Percentiles rank a stretch among this genome's conserved stretches.
These are phyloP conservation scores for Athetis lepigone DNA, from an alignment of 2,888 invertebrate species.

Conservation along the genomic window DNA sequence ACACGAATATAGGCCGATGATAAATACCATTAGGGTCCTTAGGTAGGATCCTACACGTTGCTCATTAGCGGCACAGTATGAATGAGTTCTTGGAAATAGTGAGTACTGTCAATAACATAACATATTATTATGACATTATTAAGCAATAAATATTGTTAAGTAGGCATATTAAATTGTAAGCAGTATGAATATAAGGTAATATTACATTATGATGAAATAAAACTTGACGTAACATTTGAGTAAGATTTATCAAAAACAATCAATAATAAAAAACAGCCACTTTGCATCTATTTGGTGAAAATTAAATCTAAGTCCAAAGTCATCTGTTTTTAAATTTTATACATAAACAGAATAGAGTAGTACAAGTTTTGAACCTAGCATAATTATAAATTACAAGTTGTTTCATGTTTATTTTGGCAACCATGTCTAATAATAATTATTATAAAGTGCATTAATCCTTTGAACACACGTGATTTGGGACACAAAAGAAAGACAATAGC, in stretches of 20 bases:
- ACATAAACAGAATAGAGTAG: slow-evolving; percentile 24
- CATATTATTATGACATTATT: slow-evolving; percentile 66
- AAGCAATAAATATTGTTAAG: slow-evolving; percentile 42
- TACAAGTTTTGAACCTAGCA: slow-evolving; percentile 14
- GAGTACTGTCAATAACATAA: slow-evolving; percentile 83
- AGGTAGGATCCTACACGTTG: slow-evolving; percentile 88
- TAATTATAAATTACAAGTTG: slow-evolving; percentile 3
- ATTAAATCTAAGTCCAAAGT: slow-evolving; percentile 6
- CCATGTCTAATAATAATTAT: no score
- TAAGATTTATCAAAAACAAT: slow-evolving; percentile 17
- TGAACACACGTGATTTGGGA: no score
- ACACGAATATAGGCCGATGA: slow-evolving; percentile 61
- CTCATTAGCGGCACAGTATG: slow-evolving; percentile 87
- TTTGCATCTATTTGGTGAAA: slow-evolving; percentile 2
- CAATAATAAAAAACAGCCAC: neutral
- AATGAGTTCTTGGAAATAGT: slow-evolving; percentile 87
- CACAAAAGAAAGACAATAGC: no score
- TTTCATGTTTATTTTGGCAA: no score
- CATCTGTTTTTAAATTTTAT: slow-evolving; percentile 14
- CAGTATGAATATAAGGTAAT: slow-evolving; percentile 6
- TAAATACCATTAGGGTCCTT: slow-evolving; percentile 89
- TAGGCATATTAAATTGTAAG: slow-evolving; percentile 15
- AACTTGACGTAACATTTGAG: slow-evolving; percentile 27
- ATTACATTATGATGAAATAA: slow-evolving; percentile 23
- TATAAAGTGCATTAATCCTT: slow-evolving; percentile 1